phyloP scores from a whole-genome alignment of 1,140 invertebrate genomes.

The Mycetomoellerius zeteki region DNA sequence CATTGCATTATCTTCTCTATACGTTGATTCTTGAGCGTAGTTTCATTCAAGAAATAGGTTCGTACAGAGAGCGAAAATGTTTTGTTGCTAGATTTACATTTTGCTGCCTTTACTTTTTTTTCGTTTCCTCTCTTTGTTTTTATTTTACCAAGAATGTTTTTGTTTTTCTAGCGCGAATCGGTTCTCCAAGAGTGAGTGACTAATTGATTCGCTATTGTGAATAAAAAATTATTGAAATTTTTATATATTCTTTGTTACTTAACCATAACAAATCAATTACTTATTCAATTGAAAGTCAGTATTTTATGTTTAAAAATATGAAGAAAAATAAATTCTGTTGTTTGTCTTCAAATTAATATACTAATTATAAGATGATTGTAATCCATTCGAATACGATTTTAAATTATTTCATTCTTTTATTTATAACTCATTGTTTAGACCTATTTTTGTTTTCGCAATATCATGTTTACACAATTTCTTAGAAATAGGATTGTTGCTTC shows the following conservation, averaged over 20 bases:
- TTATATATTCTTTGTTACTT: background rate
- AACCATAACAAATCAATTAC: too few species aligned
- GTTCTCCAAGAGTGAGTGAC: slow-evolving; percentile 5
- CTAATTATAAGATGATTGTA: background rate
- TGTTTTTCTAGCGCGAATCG: background rate
- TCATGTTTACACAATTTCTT: background rate
- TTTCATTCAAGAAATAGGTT: background rate
- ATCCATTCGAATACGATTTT: background rate
- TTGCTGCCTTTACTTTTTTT: slow-evolving; percentile 3
- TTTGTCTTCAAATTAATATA: background rate
- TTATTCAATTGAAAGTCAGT: background rate
- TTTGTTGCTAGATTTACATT: slow-evolving; percentile 1
- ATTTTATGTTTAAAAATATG: background rate
- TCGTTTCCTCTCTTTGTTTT: background rate
- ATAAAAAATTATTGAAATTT: background rate
- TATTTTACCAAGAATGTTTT: background rate
- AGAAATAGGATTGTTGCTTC: background rate
- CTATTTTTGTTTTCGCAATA: background rate
- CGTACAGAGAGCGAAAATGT: background rate
- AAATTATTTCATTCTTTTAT: background rate
- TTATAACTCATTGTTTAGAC: background rate
- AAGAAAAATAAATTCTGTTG: slow-evolving; percentile 1
- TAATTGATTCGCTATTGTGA: background rate
- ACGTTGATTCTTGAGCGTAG: background rate
- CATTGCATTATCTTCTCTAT: background rate